Evolutionary conservation across 2,888 invertebrate species (phyloP), one percentile per base, ranked within the genome.

Genomic region (Argyra leucocephala): DNA sequence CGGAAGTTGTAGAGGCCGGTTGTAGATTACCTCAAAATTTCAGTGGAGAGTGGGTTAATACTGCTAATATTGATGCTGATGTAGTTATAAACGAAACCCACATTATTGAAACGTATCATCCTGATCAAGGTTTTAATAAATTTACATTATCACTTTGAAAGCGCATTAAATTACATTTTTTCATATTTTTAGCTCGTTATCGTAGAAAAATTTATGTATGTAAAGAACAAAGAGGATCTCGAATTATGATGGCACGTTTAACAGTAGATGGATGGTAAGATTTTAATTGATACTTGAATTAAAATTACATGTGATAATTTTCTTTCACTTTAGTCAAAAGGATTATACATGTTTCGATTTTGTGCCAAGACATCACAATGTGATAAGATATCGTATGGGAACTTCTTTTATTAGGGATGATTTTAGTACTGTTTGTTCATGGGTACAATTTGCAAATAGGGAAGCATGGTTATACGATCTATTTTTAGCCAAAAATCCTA

Each of bases 261-360:
- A 96, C 96, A 1, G 95, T 97, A 0, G 97, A 97, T 77, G 96
- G 96, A 66, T 86, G 70, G 70, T 70, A 63, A 66, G 63, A 61
- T 36, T 57, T 57, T 36, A 31, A 68, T 67, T 70, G 67, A 66
- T 37, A n/a, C n/a, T n/a, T n/a, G n/a, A 68, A 5, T 15, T 37
- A 37, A 15, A 21, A n/a, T 57, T 22, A n/a, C 10, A 61, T 26
- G 7, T 18, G 4, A 12, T 31, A 48, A 48, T 57, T 18, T 79
- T 82, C 70, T 75, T 89, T 22, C 12, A 65, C n/a, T 66, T 36
- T 59, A 70, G 96, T 79, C 97, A 98, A 81, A 96, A 96, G 74
- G 97, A 98, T 85, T 97, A 92, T 76, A 88, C 96, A 9, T 98
- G 98, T 76, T 96, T 96, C 73, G 96, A 98, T 76, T 95, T 98